A percentile compares a stretch with the other conserved stretches of the same genome.
Conservation (phyloP, 2,797 vertebrate genomes). For the Erethizon dorsatum region DNA sequence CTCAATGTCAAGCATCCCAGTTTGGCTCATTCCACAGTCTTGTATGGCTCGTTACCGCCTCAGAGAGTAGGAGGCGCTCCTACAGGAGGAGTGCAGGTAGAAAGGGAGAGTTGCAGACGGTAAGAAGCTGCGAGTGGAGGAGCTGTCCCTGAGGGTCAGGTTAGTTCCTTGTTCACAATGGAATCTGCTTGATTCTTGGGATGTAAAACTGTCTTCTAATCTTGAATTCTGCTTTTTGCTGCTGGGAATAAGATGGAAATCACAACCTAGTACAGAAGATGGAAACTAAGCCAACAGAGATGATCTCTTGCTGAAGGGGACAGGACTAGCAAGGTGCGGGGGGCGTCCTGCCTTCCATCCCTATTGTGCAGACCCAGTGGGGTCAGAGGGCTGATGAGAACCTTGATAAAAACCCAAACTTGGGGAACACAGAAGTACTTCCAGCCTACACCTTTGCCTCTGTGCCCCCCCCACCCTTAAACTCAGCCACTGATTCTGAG, state of each 20-base stretch:
- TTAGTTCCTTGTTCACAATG: background rate
- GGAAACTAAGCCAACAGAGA: background rate
- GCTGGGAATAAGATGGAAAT: background rate
- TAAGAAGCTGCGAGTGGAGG: background rate
- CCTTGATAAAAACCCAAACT: background rate
- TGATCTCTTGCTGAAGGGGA: background rate
- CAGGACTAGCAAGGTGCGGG: background rate
- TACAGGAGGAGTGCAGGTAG: background rate
- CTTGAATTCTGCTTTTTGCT: background rate
- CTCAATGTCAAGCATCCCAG: rapidly evolving
- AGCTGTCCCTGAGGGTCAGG: background rate
- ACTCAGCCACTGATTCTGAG: constrained; percentile 44
- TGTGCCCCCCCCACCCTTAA: background rate
- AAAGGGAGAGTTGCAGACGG: background rate
- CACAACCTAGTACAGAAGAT: background rate
- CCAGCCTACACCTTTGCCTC: background rate
- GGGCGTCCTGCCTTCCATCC: background rate
- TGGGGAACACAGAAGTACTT: background rate
- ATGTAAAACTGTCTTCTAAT: background rate
- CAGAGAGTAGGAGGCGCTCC: background rate
- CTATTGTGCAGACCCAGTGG: background rate
- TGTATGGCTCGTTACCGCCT: background rate
- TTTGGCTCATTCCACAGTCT: background rate
- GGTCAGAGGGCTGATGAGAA: background rate
- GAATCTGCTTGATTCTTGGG: background rate